Conservation (phyloP, 2,888 invertebrate genomes). For the Prostheceraeus crozeri region DNA sequence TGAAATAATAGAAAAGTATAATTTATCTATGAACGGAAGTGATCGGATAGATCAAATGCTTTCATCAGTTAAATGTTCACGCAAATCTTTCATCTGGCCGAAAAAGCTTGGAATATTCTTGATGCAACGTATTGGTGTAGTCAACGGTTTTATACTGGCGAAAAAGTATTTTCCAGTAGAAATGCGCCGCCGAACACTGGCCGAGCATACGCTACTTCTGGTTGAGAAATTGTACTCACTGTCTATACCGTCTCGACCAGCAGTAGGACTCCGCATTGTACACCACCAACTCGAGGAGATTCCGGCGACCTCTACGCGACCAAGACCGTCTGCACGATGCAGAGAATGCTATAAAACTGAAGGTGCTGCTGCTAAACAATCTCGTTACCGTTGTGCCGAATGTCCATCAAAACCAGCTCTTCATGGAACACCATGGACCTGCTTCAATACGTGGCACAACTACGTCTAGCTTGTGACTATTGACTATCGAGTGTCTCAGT, state of each 20-base stretch:
- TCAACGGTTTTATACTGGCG: slow-evolving; percentile 16
- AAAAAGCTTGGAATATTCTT: slow-evolving; percentile 18
- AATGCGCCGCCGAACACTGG: background rate
- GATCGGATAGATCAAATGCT: slow-evolving; percentile 20
- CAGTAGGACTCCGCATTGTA: background rate
- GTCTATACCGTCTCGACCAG: background rate
- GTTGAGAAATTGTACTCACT: background rate
- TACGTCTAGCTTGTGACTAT: too few species aligned
- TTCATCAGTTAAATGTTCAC: background rate
- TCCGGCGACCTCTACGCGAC: background rate
- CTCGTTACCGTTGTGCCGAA: background rate
- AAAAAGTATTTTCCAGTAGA: slow-evolving; percentile 2
- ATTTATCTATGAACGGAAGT: slow-evolving; percentile 6
- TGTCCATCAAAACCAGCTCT: slow-evolving; percentile 3
- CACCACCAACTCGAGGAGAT: background rate
- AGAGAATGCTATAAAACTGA: background rate
- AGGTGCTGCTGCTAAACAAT: background rate
- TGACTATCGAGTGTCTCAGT: slow-evolving; percentile 14
- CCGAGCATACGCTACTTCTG: background rate
- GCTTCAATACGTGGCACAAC: slow-evolving; percentile 23
- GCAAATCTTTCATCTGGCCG: slow-evolving; percentile 22
- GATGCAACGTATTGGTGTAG: slow-evolving; percentile 24
- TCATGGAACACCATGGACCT: slow-evolving; percentile 21
- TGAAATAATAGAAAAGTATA: background rate
- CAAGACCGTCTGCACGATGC: background rate